These are phyloP conservation scores for Patiria pectinifera DNA, from an alignment of 53 echinoderm and acorn worm species.

Conservation along the genomic window DNA sequence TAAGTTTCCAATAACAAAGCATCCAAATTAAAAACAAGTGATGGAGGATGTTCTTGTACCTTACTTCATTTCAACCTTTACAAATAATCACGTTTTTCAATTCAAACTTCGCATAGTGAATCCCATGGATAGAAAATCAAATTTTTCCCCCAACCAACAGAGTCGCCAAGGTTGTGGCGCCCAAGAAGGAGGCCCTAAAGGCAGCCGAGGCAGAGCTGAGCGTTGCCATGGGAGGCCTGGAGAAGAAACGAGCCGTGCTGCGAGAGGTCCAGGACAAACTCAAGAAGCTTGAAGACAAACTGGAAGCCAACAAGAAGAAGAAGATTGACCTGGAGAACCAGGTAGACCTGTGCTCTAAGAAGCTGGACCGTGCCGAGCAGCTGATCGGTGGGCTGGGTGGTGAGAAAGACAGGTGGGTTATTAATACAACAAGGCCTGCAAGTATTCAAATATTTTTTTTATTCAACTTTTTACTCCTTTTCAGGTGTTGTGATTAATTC, in stretches of 20 bases:
- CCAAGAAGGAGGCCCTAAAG: slow-evolving; percentile 88
- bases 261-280: slow-evolving; percentile 99
- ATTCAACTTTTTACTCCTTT: too few relatives aligned
- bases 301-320: slow-evolving; percentile 99
- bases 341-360: slow-evolving; percentile 98
- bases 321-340: slow-evolving; percentile 98
- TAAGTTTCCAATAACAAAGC: too few relatives aligned
- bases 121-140: too few relatives aligned
- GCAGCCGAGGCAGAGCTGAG: slow-evolving; percentile 90
- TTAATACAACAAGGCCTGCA: not conserved
- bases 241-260: slow-evolving; percentile 91
- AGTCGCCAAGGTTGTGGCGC: slow-evolving; percentile 98
- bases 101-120: too few relatives aligned
- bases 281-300: slow-evolving; percentile 88
- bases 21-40: too few relatives aligned
- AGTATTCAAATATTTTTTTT: not conserved
- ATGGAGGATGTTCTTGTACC: too few relatives aligned
- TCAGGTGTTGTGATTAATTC: too few relatives aligned
- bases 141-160: slow-evolving; percentile 41
- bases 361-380: slow-evolving; percentile 96
- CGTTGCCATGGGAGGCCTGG: slow-evolving; percentile 87
- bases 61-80: too few relatives aligned
- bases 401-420: slow-evolving; percentile 91
- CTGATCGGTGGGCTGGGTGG: slow-evolving; percentile 97
- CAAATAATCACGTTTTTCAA: too few relatives aligned